Evolutionary conservation across 1,140 invertebrate species (phyloP).

Genomic region (Drosophila albomicans): DNA sequence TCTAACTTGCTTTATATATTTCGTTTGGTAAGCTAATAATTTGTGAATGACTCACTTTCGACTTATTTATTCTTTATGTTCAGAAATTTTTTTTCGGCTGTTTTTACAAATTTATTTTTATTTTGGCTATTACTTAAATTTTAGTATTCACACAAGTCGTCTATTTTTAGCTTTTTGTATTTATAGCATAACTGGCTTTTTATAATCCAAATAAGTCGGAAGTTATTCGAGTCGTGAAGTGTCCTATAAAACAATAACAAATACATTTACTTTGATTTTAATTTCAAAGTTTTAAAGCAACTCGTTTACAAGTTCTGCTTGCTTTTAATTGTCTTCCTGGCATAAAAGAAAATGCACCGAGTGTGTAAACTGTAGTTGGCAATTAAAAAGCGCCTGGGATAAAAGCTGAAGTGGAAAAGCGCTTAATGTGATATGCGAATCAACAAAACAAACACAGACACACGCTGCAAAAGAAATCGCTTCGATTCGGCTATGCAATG

Average conservation of each 20-base stretch:
- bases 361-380: slow-evolving; percentile 53
- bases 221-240: too few species aligned
- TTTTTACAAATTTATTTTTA: too few species aligned
- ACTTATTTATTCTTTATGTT: too few species aligned
- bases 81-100: too few species aligned
- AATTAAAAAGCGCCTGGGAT: slow-evolving; percentile 77
- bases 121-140: too few species aligned
- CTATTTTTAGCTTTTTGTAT: too few species aligned
- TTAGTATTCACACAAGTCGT: too few species aligned
- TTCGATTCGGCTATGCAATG: slow-evolving; percentile 34
- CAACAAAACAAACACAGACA: slow-evolving; percentile 16
- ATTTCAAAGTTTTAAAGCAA: neutral
- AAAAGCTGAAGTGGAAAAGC: slow-evolving; percentile 35
- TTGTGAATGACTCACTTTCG: too few species aligned
- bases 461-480: slow-evolving; percentile 26
- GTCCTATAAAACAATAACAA: slow-evolving; percentile 1
- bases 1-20: too few species aligned
- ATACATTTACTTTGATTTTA: slow-evolving; percentile 5
- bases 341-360: slow-evolving; percentile 20
- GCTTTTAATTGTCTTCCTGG: slow-evolving; percentile 55
- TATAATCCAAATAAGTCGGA: too few species aligned
- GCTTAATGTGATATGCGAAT: slow-evolving; percentile 60
- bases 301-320: neutral
- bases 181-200: too few species aligned
- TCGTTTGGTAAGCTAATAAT: too few species aligned